Evolutionary conservation across 2,797 vertebrate species (phyloP).

Genomic region (Bucorvus abyssinicus): DNA sequence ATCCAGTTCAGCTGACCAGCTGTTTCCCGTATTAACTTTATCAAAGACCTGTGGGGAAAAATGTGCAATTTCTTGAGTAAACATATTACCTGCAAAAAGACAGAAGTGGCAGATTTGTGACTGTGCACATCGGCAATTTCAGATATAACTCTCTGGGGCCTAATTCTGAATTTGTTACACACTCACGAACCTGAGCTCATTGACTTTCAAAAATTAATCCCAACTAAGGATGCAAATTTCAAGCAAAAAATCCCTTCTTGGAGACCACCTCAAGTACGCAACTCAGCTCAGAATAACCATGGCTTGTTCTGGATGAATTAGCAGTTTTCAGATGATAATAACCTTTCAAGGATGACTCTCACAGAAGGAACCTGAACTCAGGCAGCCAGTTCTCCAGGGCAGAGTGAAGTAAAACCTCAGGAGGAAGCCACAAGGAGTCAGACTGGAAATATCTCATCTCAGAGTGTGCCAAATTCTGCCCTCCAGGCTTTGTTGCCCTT

Average conservation of each 20-base stretch:
- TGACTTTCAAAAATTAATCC: not conserved
- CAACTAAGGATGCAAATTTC: not conserved
- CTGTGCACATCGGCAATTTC: not conserved
- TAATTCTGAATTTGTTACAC: not conserved
- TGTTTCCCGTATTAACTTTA: slow-evolving; percentile 15
- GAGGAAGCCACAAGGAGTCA: not conserved
- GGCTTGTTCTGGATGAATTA: not conserved
- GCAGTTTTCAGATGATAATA: not conserved
- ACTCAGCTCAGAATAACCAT: not conserved
- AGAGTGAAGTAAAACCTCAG: not conserved
- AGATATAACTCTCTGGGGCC: not conserved
- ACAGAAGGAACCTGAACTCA: not conserved
- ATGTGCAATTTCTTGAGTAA: not conserved
- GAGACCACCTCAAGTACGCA: fast-evolving
- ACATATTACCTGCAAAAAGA: not conserved
- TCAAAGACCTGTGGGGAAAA: not conserved
- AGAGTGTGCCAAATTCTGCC: not conserved
- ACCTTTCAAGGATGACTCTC: not conserved
- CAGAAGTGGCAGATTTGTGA: not conserved
- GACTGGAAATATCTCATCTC: not conserved
- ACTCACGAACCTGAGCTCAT: not conserved
- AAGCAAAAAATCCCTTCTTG: not conserved
- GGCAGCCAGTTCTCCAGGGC: not conserved
- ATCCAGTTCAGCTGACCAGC: not conserved
- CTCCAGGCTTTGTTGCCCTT: not conserved